Base-by-base conservation (phyloP, 92 coral and sea anemone genomes). In the Bergia sp. region DNA sequence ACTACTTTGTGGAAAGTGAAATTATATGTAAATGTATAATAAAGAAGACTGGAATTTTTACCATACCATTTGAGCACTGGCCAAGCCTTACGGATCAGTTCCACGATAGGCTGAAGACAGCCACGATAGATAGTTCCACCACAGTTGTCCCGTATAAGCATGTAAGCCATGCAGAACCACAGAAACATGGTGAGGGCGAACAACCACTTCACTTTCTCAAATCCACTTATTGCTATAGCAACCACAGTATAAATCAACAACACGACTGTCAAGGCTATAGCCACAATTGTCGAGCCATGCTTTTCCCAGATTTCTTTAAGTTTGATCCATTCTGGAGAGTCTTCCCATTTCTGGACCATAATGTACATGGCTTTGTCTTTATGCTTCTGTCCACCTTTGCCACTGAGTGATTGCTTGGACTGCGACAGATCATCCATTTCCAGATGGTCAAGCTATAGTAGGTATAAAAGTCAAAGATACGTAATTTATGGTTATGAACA, bases 101-200 rank as follows among this genome's bases (percentile, higher is more conserved):
- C 85, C 23, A 88, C 64, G 12, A 93, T 87, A 15, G 99, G 99
- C 72, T 93, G 38, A 64, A 94, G 49, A 76, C 91, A 89, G 44
- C 89, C 85, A 8, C 80, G 86, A 88, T 94, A 91, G 80, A 97
- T 91, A 41, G 67, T 89, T 12, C 79, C 81, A 20, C 99, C 98
- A 90, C 96, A 97, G 89, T 91, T 88, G 55, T 94, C 91, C 15
- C 95, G 92, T 5, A 97, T 83, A 9, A 97, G 88, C 93, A 90
- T 93, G 79, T 92, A 97, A 0, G 95, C 89, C 89, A 97, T 80
- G 80, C 96, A 97, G 87, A 94, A 95, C 98, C 98, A 97, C 21
- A 95, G 89, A 64, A 97, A 94, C 93, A 97, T 89, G 0, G 98
- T 94, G 7, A 97, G 69, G 65, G 88, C 93, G 88, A 95, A 97